These are phyloP conservation scores for Percina caprodes DNA, from an alignment of 2,113 vertebrate genomes.

Conservation along the genomic window DNA sequence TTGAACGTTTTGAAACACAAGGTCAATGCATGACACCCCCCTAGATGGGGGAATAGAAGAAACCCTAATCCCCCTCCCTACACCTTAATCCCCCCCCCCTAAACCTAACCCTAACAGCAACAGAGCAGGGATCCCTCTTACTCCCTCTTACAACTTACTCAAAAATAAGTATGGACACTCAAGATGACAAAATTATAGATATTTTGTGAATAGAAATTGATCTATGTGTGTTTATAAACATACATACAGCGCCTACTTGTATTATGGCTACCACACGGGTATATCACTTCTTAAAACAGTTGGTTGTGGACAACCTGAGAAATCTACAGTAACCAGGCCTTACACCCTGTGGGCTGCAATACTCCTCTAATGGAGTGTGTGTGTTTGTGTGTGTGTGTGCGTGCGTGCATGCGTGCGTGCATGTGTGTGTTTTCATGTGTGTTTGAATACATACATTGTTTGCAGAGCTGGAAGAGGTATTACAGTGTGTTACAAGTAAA, in stretches of 20 bases:
- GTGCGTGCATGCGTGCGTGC: no score
- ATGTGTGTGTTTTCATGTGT: neutral
- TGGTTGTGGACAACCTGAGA: neutral
- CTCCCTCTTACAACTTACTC: no score
- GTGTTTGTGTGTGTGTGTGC: neutral
- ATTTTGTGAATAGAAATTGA: no score
- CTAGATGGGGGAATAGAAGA: no score
- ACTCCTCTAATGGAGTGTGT: conserved; percentile 27
- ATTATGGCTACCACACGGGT: neutral
- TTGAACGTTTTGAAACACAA: neutral
- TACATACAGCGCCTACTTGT: neutral
- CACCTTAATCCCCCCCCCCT: no score
- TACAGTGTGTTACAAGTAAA: no score
- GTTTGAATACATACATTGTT: neutral
- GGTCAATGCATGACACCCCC: neutral
- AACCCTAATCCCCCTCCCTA: no score
- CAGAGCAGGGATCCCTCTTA: no score
- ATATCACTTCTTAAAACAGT: neutral
- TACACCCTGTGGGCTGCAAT: conserved; percentile 38
- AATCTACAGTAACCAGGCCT: conserved; percentile 47
- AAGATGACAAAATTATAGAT: no score
- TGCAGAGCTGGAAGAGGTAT: no score
- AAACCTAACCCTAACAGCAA: no score
- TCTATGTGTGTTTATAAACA: neutral
- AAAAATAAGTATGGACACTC: no score